A percentile compares a stretch with the other conserved stretches of the same genome.
These are phyloP conservation scores for Cyprinodon brontotheroides DNA, from an alignment of 2,113 vertebrate species.

Conservation along the genomic window DNA sequence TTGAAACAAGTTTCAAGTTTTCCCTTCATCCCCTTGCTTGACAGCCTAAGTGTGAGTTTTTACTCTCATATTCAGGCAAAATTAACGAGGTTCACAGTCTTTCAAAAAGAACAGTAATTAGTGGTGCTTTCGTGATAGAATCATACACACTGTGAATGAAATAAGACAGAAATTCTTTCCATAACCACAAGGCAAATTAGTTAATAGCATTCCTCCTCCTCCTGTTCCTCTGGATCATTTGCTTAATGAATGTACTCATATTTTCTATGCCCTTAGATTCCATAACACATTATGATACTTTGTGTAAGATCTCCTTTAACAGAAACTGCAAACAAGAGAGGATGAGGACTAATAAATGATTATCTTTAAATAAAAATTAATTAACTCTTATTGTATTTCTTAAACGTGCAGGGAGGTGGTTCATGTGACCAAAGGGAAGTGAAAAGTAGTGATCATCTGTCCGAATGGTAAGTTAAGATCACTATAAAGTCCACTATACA, in stretches of 20 bases:
- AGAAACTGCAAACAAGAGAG: constrained; percentile 14
- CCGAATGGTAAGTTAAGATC: too few species aligned
- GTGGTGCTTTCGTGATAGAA: constrained; percentile 17
- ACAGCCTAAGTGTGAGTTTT: background rate
- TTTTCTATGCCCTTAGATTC: constrained; percentile 24
- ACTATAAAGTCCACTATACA: too few species aligned
- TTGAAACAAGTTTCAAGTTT: background rate
- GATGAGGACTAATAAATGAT: constrained; percentile 40
- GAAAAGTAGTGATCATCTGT: too few species aligned
- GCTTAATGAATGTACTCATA: constrained; percentile 33
- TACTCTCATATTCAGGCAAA: background rate
- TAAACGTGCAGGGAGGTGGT: too few species aligned
- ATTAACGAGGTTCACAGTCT: constrained; percentile 14
- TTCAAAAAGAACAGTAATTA: constrained; percentile 45
- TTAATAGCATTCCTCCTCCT: background rate
- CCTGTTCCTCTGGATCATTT: constrained; percentile 25
- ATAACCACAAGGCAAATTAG: constrained; percentile 18
- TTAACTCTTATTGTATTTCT: constrained; percentile 20
- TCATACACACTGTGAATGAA: constrained; percentile 7
- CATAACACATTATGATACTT: constrained; percentile 28
- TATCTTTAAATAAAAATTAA: constrained; percentile 7
- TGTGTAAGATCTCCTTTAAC: constrained; percentile 8
- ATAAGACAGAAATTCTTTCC: constrained; percentile 5
- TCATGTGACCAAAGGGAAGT: too few species aligned
- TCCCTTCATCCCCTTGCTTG: background rate